These are phyloP conservation scores for Julus scandinavius DNA, from an alignment of 2,888 invertebrate species.

Conservation along the genomic window DNA sequence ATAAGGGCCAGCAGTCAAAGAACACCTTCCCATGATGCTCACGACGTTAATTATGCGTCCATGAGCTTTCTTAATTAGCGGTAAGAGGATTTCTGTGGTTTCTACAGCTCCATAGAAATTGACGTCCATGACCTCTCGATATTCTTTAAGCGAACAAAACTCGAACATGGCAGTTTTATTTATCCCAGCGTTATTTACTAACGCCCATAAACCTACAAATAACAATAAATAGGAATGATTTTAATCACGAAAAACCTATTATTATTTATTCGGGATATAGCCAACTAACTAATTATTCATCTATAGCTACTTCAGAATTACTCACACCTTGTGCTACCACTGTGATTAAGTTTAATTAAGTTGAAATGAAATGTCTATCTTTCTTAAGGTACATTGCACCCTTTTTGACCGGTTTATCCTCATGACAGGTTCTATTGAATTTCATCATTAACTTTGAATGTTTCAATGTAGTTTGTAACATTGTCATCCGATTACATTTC, in stretches of 20 bases:
- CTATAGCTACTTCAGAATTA: no score
- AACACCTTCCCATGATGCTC: conserved; percentile 51
- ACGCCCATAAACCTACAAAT: conserved; percentile 50
- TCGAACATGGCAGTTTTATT: background rate
- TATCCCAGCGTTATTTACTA: conserved; percentile 54
- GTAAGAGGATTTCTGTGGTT: conserved; percentile 44
- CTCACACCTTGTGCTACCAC: no score
- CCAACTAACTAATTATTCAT: no score
- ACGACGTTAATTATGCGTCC: conserved; percentile 50
- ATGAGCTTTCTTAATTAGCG: conserved; percentile 47
- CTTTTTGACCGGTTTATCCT: no score
- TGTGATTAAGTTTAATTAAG: no score
- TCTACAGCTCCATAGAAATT: conserved; percentile 50
- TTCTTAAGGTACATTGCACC: no score
- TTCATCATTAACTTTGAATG: no score
- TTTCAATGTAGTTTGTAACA: no score
- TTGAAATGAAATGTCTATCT: no score
- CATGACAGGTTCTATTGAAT: no score
- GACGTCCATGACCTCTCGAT: conserved; percentile 49
- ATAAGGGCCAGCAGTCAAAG: conserved; percentile 40
- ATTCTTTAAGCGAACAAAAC: conserved; percentile 14
- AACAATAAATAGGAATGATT: background rate
- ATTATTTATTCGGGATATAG: no score
- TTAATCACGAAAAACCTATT: background rate
- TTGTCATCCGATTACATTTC: no score